A percentile compares a stretch with the other conserved stretches of the same genome.
These are phyloP conservation scores for Phragmatobia fuliginosa DNA, from an alignment of 2,888 invertebrate genomes.

Conservation along the genomic window DNA sequence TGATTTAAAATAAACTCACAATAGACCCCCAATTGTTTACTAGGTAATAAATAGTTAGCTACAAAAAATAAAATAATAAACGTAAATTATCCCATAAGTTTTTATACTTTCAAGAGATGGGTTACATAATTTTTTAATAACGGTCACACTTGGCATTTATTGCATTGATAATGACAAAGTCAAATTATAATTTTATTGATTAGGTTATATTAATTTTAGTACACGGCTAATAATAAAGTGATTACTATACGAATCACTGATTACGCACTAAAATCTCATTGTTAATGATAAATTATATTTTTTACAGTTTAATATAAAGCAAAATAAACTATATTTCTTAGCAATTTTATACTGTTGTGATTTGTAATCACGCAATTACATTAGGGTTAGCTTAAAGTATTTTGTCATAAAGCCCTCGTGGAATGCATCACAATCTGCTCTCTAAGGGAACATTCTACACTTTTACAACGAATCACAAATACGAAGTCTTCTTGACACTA, in stretches of 20 bases:
- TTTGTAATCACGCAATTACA: background rate
- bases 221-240: background rate
- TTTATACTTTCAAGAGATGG: background rate
- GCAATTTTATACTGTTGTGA: background rate
- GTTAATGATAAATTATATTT: background rate
- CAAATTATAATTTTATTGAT: background rate
- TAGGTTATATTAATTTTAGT: background rate
- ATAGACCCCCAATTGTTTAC: background rate
- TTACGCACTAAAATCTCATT: background rate
- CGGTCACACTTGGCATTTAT: background rate
- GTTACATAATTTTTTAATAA: background rate
- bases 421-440: conserved; percentile 34
- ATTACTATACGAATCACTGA: background rate
- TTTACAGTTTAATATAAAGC: background rate
- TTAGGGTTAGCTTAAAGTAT: background rate
- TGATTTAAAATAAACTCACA: too few relatives aligned
- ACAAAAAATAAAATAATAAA: background rate
- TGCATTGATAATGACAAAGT: background rate
- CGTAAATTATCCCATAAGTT: background rate
- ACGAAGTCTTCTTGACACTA: conserved; percentile 32
- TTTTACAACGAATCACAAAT: conserved; percentile 26
- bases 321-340: background rate
- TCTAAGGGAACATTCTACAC: conserved; percentile 3
- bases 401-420: conserved; percentile 12
- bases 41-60: background rate